These are phyloP conservation scores for Chironomus striatipennis DNA, from an alignment of 1,140 invertebrate genomes.

Conservation along the genomic window DNA sequence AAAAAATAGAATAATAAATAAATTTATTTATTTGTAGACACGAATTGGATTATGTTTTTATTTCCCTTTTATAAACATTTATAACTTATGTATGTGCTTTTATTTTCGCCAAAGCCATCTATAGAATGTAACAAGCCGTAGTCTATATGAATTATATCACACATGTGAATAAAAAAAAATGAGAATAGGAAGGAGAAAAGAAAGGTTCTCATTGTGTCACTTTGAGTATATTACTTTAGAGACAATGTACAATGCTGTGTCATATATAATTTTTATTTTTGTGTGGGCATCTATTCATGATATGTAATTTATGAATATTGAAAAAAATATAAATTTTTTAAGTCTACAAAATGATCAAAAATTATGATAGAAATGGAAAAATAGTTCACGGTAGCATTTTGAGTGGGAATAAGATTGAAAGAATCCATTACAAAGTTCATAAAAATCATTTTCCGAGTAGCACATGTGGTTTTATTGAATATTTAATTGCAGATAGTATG, in stretches of 20 bases:
- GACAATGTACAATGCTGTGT: neutral
- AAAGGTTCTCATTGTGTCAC: slow-evolving; percentile 4
- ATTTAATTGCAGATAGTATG: no score
- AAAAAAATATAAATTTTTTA: neutral
- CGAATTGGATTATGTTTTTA: no score
- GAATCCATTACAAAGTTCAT: neutral
- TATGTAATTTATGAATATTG: slow-evolving; percentile 4
- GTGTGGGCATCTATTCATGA: neutral
- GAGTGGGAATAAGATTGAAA: neutral
- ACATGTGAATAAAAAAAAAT: neutral
- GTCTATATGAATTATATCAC: neutral
- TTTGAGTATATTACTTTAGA: neutral
- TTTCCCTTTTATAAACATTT: no score
- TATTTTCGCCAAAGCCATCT: no score
- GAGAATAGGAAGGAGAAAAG: neutral
- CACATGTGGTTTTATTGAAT: no score
- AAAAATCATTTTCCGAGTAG: neutral
- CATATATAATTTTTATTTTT: neutral
- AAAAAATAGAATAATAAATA: no score
- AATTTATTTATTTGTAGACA: no score
- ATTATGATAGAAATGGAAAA: neutral
- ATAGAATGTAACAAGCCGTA: neutral
- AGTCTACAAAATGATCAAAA: no score
- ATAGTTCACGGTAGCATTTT: neutral
- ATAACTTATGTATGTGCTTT: no score